These are phyloP conservation scores for Bos taurus DNA, from an alignment of 2,113 vertebrate genomes.

Conservation along the genomic window DNA sequence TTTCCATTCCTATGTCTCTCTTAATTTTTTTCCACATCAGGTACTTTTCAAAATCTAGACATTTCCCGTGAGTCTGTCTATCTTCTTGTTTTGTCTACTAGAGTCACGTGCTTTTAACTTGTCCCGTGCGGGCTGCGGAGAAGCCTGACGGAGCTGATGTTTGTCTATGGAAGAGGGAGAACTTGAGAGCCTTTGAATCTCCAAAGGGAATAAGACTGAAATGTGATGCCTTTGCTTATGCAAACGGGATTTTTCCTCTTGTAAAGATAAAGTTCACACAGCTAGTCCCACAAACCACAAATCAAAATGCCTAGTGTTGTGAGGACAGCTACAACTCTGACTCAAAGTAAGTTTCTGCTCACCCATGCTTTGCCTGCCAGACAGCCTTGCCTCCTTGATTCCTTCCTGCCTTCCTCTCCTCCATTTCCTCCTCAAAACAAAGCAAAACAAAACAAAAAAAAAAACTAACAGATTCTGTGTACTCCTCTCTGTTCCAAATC, in stretches of 20 bases:
- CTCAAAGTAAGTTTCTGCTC: background rate
- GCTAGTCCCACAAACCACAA: constrained; percentile 41
- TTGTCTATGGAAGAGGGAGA: constrained; percentile 72
- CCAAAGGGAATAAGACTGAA: constrained; percentile 69
- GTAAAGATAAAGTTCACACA: constrained; percentile 71
- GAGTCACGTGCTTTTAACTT: constrained; percentile 61
- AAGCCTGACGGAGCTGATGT: constrained; percentile 58
- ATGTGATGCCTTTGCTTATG: constrained; percentile 59
- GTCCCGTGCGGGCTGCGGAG: constrained; percentile 63
- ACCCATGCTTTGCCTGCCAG: background rate
- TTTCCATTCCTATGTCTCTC: constrained; percentile 81
- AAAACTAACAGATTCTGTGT: background rate
- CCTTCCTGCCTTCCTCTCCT: background rate
- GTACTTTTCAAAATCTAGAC: constrained; percentile 83
- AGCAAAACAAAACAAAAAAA: no score
- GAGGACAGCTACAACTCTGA: constrained; percentile 52
- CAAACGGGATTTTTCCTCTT: constrained; percentile 66
- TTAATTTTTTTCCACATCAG: constrained; percentile 82
- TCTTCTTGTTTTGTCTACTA: constrained; percentile 86
- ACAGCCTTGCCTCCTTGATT: background rate
- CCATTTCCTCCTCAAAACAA: background rate
- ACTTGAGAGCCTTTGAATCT: constrained; percentile 73
- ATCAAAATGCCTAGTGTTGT: constrained; percentile 51
- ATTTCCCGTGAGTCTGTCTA: constrained; percentile 82
- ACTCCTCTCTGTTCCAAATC: background rate